Evolutionary conservation across 2,113 vertebrate genomes (phyloP), one percentile per base, ranked within the genome.

Genomic region (Nothocercus julius): DNA sequence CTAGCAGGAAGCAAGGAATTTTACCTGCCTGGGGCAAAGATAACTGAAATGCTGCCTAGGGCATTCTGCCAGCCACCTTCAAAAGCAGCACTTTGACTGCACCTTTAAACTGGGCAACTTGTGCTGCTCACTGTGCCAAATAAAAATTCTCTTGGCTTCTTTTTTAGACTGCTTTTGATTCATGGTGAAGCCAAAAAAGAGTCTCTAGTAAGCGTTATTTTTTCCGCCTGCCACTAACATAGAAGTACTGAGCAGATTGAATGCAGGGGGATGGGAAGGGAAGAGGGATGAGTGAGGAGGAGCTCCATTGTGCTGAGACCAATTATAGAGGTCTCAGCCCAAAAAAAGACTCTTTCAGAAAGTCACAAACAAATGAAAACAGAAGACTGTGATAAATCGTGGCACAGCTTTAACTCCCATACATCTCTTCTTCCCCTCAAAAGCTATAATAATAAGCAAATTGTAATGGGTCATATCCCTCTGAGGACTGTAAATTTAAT

Each of bases 241-340:
- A 86, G 81, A 96, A 93, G 88, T 94, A 73, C 74, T 92, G 83
- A 95, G 86, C 61, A 95, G 85, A 88, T 84, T 93, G 90, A 94
- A 94, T 49, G 83, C 83, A 72, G 88, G 90, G 90, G 93, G 91
- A 83, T 94, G 89, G 94, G 81, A 87, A 82, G 62, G 53, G 81
- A 95, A 76, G 53, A 95, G 74, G 81, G 92, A 92, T 92, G 88
- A 94, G 88, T 75, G 53, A 96, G 95, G 94, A 95, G 85, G 85
- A 96, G 93, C 87, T 95, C 73, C 87, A 94, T 91, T 96, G 94
- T 95, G 82, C 72, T 95, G 94, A 96, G 94, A 87, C 96, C 95
- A 95, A 95, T 97, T 96, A 96, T 42, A 95, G 94, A 82, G 91
- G 92, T 96, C 89, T 97, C 87, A 92, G 93, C 42, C 91, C 93